phyloP scores from a whole-genome alignment of 1,140 invertebrate genomes.

The Matsumurasca onukii region DNA sequence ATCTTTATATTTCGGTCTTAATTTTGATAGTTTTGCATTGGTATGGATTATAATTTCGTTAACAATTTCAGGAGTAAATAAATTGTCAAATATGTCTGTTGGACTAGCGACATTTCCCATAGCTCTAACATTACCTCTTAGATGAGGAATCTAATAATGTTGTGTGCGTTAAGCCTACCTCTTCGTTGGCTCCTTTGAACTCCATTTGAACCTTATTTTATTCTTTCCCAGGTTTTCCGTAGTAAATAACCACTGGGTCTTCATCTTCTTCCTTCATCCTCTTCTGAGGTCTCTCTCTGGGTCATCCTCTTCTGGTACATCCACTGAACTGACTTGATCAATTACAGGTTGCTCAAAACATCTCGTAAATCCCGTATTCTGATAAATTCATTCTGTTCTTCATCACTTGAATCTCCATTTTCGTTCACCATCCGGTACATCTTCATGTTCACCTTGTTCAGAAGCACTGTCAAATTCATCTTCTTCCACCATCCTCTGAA shows the following conservation, averaged over 20 bases:
- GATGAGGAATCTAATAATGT: slow-evolving; percentile 22
- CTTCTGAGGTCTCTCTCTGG: not conserved
- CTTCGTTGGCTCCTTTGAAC: slow-evolving; percentile 2
- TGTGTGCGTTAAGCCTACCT: slow-evolving; percentile 21
- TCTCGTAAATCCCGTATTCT: slow-evolving; percentile 8
- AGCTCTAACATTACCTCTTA: slow-evolving; percentile 11
- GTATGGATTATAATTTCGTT: slow-evolving; percentile 18
- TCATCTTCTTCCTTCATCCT: slow-evolving; percentile 1
- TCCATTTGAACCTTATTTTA: not conserved
- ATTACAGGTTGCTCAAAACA: not conserved
- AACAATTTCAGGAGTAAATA: slow-evolving; percentile 23
- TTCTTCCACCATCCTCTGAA: slow-evolving; percentile 4
- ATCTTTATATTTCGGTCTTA: slow-evolving; percentile 24
- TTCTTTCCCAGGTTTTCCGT: slow-evolving; percentile 5
- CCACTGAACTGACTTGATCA: not conserved
- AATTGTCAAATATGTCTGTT: slow-evolving; percentile 17
- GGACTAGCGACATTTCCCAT: slow-evolving; percentile 24
- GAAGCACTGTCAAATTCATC: slow-evolving; percentile 16
- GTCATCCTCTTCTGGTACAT: not conserved
- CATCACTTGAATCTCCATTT: not conserved
- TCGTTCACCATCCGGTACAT: not conserved
- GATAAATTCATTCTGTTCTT: slow-evolving; percentile 3
- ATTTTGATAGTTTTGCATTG: slow-evolving; percentile 24
- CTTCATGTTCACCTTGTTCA: slow-evolving; percentile 9
- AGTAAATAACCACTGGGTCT: not conserved